Evolutionary conservation across 2,888 invertebrate genomes (phyloP), one percentile per base, ranked within the genome.

Genomic region (Drosophila maculinotata): DNA sequence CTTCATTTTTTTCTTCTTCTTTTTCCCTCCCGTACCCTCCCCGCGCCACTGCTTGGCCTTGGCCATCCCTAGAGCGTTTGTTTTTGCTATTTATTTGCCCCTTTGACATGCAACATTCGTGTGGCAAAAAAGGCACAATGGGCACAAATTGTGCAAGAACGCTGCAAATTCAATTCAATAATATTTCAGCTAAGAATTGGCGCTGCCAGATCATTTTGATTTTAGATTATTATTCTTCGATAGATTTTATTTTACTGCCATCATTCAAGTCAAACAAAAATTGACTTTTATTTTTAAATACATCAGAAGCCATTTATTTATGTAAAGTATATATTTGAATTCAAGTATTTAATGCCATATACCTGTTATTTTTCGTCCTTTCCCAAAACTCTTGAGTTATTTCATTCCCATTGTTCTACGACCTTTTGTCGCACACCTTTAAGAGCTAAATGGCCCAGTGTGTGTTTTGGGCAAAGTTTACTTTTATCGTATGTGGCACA

Each of bases 81-180:
- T 56, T 62, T 53, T 65, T 76, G 42, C 59, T 41, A 74, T 74
- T 64, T 60, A 39, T 48, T 79, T 79, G 79, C 69, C 69, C 67
- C 83, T 85, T 85, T 86, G 76, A 69, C 81, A 78, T 84, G 82
- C 62, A 63, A 79, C 51, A 57, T 41, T 72, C 52, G 41, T 25
- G 51, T 14, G 47, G 31, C 30, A 28, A 28, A 17, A 28, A 28
- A 17, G 25, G 10, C 15, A 77, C 74, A 31, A 44, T 80, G 72
- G 72, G 48, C 35, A 12, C 2, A 10, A 25, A 6, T 44, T 25
- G 14, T 3, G 3, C 3, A 35, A 49, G 9, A 20, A n/a, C 7
- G 10, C 1, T n/a, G 14, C 12, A 48, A 48, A 68, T 49, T 49
- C 2, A 6, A n/a, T n/a, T n/a, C n/a, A n/a, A n/a, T n/a, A n/a